phyloP scores from a whole-genome alignment of 2,113 vertebrate genomes.

The Carassius carassius region DNA sequence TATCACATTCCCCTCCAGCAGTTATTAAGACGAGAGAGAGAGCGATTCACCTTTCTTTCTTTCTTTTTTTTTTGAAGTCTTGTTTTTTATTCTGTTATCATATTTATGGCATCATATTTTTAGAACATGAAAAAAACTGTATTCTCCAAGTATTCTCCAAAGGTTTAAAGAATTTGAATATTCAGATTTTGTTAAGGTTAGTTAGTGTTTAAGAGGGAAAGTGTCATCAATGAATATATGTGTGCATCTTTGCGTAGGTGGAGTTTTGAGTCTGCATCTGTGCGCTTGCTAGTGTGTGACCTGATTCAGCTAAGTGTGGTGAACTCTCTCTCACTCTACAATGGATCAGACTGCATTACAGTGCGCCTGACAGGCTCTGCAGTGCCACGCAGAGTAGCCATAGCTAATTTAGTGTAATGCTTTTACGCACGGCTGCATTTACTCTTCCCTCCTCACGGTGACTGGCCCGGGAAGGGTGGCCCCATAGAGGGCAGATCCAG shows the following conservation, averaged over 20 bases:
- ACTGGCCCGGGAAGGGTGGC: neutral
- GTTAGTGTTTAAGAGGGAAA: neutral
- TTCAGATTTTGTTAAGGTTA: neutral
- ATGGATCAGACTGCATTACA: constrained; percentile 55
- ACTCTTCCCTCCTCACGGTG: neutral
- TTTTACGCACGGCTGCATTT: constrained; percentile 18
- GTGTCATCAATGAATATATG: neutral
- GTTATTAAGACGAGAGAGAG: too few species aligned
- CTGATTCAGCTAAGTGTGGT: constrained; percentile 72
- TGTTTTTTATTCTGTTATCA: neutral
- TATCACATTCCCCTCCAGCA: too few species aligned
- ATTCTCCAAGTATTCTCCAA: neutral
- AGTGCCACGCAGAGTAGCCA: constrained; percentile 51
- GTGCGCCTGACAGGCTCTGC: constrained; percentile 61
- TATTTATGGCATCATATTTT: neutral
- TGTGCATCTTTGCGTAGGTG: constrained; percentile 22
- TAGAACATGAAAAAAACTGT: neutral
- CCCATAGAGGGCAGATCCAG: neutral
- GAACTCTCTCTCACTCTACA: constrained; percentile 62
- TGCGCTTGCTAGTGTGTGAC: constrained; percentile 60
- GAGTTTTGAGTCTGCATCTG: constrained; percentile 19
- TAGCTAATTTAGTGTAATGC: constrained; percentile 50
- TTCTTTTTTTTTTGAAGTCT: too few species aligned
- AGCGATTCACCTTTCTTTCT: too few species aligned
- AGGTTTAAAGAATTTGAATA: neutral